phyloP scores from a whole-genome alignment of 2,113 vertebrate species.

The Boulengeromyrus knoepffleri region DNA sequence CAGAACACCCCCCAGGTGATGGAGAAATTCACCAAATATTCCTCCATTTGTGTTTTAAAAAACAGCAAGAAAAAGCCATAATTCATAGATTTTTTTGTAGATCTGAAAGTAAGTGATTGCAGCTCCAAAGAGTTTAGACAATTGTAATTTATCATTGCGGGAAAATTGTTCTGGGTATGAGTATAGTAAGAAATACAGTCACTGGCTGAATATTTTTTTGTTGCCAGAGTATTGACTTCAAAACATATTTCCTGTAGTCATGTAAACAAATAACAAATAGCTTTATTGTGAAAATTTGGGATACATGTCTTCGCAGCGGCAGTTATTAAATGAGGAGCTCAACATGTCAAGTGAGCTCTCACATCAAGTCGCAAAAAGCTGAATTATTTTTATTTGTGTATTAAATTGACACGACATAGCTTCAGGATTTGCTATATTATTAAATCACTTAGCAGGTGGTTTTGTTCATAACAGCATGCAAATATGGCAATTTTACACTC shows the following conservation, averaged over 20 bases:
- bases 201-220: background rate
- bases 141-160: constrained; percentile 4
- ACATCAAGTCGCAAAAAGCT: background rate
- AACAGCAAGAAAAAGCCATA: background rate
- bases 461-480: background rate
- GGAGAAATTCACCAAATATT: background rate
- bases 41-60: background rate
- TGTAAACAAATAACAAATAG: background rate
- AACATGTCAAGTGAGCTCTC: background rate
- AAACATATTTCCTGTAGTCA: background rate
- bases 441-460: background rate
- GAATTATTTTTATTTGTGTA: background rate
- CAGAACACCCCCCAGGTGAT: background rate
- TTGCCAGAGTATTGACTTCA: background rate
- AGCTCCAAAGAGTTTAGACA: background rate
- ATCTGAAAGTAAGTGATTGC: background rate
- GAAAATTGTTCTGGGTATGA: background rate
- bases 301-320: background rate
- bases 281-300: background rate
- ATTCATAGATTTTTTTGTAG: background rate
- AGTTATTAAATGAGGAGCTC: background rate
- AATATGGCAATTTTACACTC: background rate
- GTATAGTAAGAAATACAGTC: background rate
- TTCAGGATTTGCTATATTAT: background rate
- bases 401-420: background rate